Conservation (phyloP, 1,140 invertebrate genomes). For the Bombus terrestris region DNA sequence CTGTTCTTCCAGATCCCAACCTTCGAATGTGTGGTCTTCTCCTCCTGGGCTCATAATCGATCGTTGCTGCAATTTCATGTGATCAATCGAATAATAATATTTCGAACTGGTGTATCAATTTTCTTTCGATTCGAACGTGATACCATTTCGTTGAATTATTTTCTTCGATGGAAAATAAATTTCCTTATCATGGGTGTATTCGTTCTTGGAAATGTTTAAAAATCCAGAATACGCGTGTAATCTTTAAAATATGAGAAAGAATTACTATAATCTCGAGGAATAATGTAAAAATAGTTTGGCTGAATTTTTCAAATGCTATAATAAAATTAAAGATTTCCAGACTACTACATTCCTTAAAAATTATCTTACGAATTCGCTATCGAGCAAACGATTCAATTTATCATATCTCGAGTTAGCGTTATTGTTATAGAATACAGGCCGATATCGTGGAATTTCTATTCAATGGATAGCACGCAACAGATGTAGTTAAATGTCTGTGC, state of each 20-base stretch:
- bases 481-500: background rate
- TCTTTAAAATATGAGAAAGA: no score
- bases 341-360: background rate
- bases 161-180: background rate
- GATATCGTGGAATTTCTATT: background rate
- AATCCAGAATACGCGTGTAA: no score
- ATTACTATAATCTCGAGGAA: no score
- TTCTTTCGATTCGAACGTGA: background rate
- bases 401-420: background rate
- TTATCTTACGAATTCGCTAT: background rate
- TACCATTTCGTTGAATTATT: background rate
- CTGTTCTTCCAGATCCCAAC: background rate
- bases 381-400: background rate
- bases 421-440: background rate
- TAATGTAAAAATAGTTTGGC: no score
- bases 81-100: background rate
- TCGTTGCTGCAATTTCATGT: no score
- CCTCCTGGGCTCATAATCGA: constrained; percentile 1
- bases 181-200: background rate
- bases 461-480: background rate
- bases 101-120: background rate
- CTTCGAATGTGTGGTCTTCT: background rate
- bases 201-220: no score
- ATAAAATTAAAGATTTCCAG: no score
- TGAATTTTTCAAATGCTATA: no score